Base-by-base conservation (phyloP, 2,888 invertebrate species). In the Hemistola chrysoprasaria region DNA sequence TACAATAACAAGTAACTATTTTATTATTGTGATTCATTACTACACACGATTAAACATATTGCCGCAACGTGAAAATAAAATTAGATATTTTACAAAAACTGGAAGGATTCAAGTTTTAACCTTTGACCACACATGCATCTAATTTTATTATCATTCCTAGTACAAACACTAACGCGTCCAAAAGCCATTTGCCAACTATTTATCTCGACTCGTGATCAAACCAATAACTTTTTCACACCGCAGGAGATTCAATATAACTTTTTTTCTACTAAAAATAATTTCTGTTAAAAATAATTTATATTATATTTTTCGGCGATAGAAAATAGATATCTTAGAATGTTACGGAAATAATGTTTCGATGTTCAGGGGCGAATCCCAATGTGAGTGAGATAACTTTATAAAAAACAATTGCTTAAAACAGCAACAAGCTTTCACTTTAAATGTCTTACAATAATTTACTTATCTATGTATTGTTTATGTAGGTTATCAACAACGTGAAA, bases 1-100 rank as follows among this genome's bases (percentile, higher is more conserved):
- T 73, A 77, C 71, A 71, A 72, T 81, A 88, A 87, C 87, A 87
- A 87, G 79, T 86, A 85, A 86, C 84, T 87, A 73, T 72, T 75
- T 80, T 74, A 79, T 85, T 85, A 85, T 86, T 82, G 81, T 84
- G 81, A 74, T 65, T 71, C 82, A 74, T 62, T 62, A 66, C 81
- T 82, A 82, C 79, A 80, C 78, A 80, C 71, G 16, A 76, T 57
- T 75, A 72, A 80, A 63, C 85, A 82, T 85, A 81, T 58, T 57
- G 71, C 73, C 75, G 78, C 80, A 74, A 72, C 61, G 70, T 69
- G 66, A 57, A 62, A 69, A 55, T 56, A 22, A 40, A 54, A 35
- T 40, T 42, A 56, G 16, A 16, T 3, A 4, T 16, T 16, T 16
- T 16, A 3, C 2, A 3, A 24, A 46, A 52, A 39, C 51, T 66